Evolutionary conservation across 2,113 vertebrate genomes (phyloP), one percentile per base, ranked within the genome.

Genomic region (Mionectes macconnelli): DNA sequence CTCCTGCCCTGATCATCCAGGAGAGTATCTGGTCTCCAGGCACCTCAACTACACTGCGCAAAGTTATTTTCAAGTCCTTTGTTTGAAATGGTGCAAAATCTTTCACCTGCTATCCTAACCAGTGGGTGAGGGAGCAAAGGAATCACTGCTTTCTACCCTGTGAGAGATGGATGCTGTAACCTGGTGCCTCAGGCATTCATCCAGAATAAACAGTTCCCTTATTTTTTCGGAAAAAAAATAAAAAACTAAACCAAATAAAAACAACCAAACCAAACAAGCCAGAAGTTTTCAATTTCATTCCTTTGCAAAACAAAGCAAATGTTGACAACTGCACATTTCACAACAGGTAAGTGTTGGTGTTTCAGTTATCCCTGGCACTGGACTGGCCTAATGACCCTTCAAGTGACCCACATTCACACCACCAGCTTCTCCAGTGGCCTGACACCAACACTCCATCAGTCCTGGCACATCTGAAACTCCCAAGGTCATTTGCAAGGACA

Each of bases 61-160:
- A 77, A 88, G 37, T 89, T 78, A 67, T 59, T 92, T 93, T 52
- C 64, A 86, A 89, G 59, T 8, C 7, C 4, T 59, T 79, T 64
- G 59, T 57, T 17, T 63, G 6, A 74, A 92, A 70, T n/a, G 15
- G 18, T 84, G 39, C 25, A 88, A 88, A 93, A 56, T 67, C 21
- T 92, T 94, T 90, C 52, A 39, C 42, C 37, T 59, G 50, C 24
- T 63, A 47, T 16, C 31, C 39, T 47, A 37, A 22, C 1, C 50
- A 88, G 10, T 10, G 12, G 39, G 37, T 44, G 35, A 87, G 17
- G 21, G 22, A 93, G 44, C 27, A 74, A 72, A 89, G 37, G 55
- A 64, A 30, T 49, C 31, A 6, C 50, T 66, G 59, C 1, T 66
- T 82, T 47, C 49, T 85, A 14, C 23, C 4, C 25, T 0, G 0